Evolutionary conservation across 2,797 vertebrate species (phyloP), one percentile per base, ranked within the genome.

Genomic region (Amblyraja radiata): DNA sequence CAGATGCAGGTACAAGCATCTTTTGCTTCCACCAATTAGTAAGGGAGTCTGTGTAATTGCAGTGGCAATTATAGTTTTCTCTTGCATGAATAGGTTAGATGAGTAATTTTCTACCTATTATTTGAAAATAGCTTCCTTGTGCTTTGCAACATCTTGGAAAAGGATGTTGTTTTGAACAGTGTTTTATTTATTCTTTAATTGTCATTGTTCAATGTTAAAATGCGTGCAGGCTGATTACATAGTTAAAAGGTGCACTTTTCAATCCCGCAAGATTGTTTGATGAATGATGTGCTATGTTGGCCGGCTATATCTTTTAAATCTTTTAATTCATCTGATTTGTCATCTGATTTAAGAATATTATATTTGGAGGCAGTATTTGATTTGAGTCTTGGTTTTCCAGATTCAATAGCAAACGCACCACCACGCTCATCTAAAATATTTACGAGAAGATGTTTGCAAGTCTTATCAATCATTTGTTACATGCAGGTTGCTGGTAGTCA

Each of bases 1-100:
- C 71, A 68, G 71, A 74, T 74, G 90, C 68, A 91, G 90, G 68
- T 91, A 74, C 46, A 91, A 91, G 25, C 90, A 28, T 91, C 68
- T 54, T 36, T 74, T 91, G 90, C 71, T 76, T 28, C 90, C 73
- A 92, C 7, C 90, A 76, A 92, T 92, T 92, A 92, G 71, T 90
- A 73, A 71, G 36, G 21, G 36, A 39, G 36, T 58, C 73, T 76
- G 73, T 25, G 58, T 54, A 92, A 73, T 92, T 92, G 90, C 25
- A 25, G 23, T 92, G 65, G 6, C 68, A 76, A 92, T 76, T 92
- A 76, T 11, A 54, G 39, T 92, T 10, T 76, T 92, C 14, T 92
- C 54, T 73, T 92, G 36, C 90, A 36, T 58, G 90, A 28, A 58
- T 76, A 28, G 71, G 11, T 71, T 73, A 7, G 71, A 46, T 16